Conservation (phyloP, 2,113 vertebrate species). For the Lonchura striata region DNA sequence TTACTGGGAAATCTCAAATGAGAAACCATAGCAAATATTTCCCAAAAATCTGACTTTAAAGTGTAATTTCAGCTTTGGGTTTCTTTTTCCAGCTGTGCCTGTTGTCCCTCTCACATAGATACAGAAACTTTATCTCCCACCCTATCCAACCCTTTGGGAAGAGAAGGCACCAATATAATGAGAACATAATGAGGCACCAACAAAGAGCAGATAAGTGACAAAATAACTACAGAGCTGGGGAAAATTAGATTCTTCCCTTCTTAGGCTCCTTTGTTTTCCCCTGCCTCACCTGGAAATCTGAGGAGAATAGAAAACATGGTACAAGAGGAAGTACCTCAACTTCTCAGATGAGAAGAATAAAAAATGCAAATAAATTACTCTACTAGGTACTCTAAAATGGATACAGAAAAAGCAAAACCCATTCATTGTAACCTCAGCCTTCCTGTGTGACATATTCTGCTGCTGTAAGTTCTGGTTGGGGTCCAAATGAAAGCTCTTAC, state of each 20-base stretch:
- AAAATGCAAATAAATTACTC: background rate
- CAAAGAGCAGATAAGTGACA: background rate
- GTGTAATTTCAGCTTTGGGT: background rate
- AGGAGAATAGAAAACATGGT: background rate
- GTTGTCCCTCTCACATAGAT: background rate
- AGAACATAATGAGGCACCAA: fast-evolving
- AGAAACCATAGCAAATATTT: background rate
- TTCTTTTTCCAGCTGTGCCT: background rate
- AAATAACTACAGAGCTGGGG: background rate
- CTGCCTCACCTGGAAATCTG: background rate
- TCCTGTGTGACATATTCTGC: background rate
- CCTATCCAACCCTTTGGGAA: background rate
- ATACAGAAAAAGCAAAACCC: background rate
- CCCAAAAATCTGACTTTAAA: background rate
- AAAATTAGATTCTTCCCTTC: background rate
- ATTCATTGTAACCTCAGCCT: background rate
- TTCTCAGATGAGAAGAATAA: background rate
- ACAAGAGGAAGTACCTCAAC: background rate
- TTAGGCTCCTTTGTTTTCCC: background rate
- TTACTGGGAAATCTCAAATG: background rate
- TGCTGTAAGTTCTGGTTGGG: background rate
- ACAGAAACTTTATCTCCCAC: background rate
- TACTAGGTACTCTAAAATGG: background rate
- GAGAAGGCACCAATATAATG: background rate
- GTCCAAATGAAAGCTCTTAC: background rate